phyloP scores from a whole-genome alignment of 2,113 vertebrate genomes.

The Chionomys nivalis region DNA sequence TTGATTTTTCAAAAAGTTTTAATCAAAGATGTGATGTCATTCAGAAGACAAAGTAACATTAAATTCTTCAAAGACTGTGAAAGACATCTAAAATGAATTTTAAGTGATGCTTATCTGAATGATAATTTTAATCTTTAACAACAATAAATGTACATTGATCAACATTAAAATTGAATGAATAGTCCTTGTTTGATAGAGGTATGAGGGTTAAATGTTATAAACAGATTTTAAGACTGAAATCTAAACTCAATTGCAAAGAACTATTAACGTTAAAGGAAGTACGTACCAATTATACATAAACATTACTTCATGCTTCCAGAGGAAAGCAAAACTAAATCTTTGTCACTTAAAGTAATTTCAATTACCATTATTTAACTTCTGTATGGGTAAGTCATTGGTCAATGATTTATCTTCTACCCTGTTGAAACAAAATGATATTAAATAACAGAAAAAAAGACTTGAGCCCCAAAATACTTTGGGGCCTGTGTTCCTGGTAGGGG shows the following conservation, averaged over 20 bases:
- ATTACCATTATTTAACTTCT: constrained; percentile 15
- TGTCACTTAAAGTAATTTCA: constrained; percentile 35
- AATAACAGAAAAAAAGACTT: background rate
- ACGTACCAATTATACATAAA: constrained; percentile 22
- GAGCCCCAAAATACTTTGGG: background rate
- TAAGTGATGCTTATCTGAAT: constrained; percentile 11
- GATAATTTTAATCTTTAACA: constrained; percentile 66
- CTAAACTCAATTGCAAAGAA: constrained; percentile 37
- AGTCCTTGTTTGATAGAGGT: background rate
- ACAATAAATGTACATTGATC: background rate
- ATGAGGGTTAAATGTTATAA: background rate
- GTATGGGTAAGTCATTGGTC: background rate
- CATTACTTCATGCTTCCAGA: background rate
- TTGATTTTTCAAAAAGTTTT: constrained; percentile 48
- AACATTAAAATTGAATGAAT: constrained; percentile 9
- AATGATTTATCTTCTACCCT: background rate
- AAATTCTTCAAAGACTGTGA: constrained; percentile 15
- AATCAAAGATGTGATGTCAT: constrained; percentile 37
- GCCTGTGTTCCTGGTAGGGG: background rate
- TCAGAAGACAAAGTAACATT: constrained; percentile 56
- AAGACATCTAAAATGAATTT: constrained; percentile 8
- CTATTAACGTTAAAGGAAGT: constrained; percentile 29
- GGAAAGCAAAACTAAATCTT: background rate
- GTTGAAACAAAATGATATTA: background rate
- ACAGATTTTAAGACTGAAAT: background rate